A percentile compares a stretch with the other conserved stretches of the same genome.
Conservation (phyloP, 2,888 invertebrate genomes). For the Oasisia sp. region DNA sequence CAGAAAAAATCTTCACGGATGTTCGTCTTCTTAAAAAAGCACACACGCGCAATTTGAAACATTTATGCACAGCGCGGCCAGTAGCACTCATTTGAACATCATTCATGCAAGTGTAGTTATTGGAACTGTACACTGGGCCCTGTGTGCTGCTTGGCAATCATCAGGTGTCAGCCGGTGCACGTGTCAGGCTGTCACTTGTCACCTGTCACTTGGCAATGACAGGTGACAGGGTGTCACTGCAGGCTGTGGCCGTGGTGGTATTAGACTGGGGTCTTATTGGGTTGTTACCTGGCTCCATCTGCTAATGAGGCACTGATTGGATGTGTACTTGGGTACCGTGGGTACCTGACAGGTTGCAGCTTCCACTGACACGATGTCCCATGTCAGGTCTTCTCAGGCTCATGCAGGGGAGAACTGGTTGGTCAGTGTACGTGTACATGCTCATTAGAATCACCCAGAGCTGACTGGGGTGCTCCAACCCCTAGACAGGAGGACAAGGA, state of each 20-base stretch:
- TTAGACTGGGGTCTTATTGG: background rate
- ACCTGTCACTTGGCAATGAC: conserved; percentile 10
- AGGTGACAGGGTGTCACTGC: background rate
- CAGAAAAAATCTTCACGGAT: background rate
- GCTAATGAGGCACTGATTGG: background rate
- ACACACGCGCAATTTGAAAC: background rate
- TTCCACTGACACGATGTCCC: background rate
- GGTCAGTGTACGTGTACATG: background rate
- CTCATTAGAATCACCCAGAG: too few relatives aligned
- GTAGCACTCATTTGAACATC: conserved; percentile 4
- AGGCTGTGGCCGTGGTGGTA: background rate
- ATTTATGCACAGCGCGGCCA: background rate
- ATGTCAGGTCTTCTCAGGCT: background rate
- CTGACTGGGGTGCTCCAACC: too few relatives aligned
- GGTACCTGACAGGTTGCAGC: background rate
- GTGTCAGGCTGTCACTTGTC: background rate
- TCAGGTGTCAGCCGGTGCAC: background rate
- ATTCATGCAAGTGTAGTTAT: background rate
- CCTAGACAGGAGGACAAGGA: too few relatives aligned
- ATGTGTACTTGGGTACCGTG: background rate
- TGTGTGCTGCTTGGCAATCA: background rate
- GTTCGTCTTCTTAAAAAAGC: background rate
- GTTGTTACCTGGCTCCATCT: background rate
- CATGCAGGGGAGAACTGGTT: background rate
- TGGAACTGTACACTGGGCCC: background rate